phyloP scores from a whole-genome alignment of 1,140 invertebrate genomes.

The Sogatella furcifera region DNA sequence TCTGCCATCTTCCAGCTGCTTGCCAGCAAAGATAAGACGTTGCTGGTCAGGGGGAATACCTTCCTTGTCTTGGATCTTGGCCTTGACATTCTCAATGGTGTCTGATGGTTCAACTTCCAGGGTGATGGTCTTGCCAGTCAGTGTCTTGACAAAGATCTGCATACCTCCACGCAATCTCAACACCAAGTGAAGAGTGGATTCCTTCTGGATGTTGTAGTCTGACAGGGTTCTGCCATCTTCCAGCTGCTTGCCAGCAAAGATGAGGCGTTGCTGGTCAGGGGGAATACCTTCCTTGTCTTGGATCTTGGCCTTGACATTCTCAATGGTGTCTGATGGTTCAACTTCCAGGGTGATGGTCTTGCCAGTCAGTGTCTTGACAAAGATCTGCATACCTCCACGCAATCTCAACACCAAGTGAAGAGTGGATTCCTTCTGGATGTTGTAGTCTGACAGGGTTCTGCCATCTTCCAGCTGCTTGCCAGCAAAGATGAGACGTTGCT shows the following conservation, averaged over 20 bases:
- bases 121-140: slow-evolving; percentile 79
- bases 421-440: slow-evolving; percentile 57
- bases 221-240: slow-evolving; percentile 54
- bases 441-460: slow-evolving; percentile 62
- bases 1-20: too few relatives aligned
- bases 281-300: slow-evolving; percentile 52
- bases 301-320: slow-evolving; percentile 58
- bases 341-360: slow-evolving; percentile 65
- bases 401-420: slow-evolving; percentile 66
- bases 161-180: slow-evolving; percentile 50
- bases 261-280: slow-evolving; percentile 50
- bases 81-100: slow-evolving; percentile 65
- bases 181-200: slow-evolving; percentile 53
- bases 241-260: slow-evolving; percentile 57
- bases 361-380: slow-evolving; percentile 59
- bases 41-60: slow-evolving; percentile 42
- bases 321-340: slow-evolving; percentile 62
- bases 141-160: slow-evolving; percentile 76
- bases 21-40: too few relatives aligned
- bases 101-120: slow-evolving; percentile 64
- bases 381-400: slow-evolving; percentile 69
- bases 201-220: slow-evolving; percentile 59
- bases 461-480: slow-evolving; percentile 78
- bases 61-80: slow-evolving; percentile 65
- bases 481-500: slow-evolving; percentile 46